Percentiles rank a stretch among this genome's conserved stretches.
Evolutionary conservation across 2,888 invertebrate genomes (phyloP).

Genomic region (Ophion obscuratus): DNA sequence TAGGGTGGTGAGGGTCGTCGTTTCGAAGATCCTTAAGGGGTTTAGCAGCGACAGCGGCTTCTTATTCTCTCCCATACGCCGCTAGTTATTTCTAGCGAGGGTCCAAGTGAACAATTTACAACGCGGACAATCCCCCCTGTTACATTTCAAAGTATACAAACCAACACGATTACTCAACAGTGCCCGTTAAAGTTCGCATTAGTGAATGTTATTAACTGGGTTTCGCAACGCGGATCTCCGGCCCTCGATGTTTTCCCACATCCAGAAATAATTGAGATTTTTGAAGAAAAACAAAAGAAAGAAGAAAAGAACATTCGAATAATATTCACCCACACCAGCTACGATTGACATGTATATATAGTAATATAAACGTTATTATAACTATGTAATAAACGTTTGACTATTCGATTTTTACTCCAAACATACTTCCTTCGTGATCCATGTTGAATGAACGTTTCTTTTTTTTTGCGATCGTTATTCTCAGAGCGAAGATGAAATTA

Average conservation of each 20-base stretch:
- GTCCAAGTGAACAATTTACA: constrained; percentile 7
- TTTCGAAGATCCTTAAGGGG: constrained; percentile 54
- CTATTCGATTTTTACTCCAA: constrained; percentile 14
- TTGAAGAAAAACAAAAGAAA: constrained; percentile 14
- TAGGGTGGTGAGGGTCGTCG: constrained; percentile 51
- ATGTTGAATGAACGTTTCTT: background rate
- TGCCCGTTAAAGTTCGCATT: constrained; percentile 1
- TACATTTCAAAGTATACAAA: constrained; percentile 30
- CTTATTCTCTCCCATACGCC: constrained; percentile 30
- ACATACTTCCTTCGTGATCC: constrained; percentile 6
- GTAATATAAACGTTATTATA: constrained; percentile 66
- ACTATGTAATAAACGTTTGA: constrained; percentile 57
- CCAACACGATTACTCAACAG: constrained; percentile 4
- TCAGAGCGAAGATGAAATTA: background rate
- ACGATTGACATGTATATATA: constrained; percentile 66
- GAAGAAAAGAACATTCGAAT: constrained; percentile 41
- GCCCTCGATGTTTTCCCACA: constrained; percentile 11
- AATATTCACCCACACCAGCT: constrained; percentile 56
- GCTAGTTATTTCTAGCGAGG: constrained; percentile 34
- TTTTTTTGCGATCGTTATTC: background rate
- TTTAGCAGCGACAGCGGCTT: constrained; percentile 35
- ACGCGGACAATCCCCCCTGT: constrained; percentile 14
- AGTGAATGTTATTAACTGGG: background rate
- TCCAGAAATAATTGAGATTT: constrained; percentile 1
- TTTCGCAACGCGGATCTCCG: constrained; percentile 14